Conservation (phyloP, 2,797 vertebrate species). For the Etheostoma perlongum region DNA sequence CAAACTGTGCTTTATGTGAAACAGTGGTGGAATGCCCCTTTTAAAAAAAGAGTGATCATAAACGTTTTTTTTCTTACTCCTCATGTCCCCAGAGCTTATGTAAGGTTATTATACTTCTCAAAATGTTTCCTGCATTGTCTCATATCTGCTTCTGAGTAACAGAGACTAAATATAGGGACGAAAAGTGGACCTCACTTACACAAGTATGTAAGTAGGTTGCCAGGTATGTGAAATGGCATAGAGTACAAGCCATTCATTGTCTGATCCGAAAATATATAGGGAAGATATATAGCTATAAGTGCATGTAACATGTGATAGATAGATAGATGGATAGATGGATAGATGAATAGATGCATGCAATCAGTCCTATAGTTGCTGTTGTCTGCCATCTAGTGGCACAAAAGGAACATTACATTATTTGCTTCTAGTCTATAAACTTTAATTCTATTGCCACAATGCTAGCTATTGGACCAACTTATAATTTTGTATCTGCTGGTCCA, state of each 20-base stretch:
- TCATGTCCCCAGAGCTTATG: neutral
- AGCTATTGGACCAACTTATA: neutral
- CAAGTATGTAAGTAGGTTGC: constrained; percentile 20
- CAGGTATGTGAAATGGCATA: constrained; percentile 20
- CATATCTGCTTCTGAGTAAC: constrained; percentile 19
- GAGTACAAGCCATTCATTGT: neutral
- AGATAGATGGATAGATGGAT: neutral
- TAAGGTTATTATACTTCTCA: too few relatives aligned
- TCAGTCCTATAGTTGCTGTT: neutral
- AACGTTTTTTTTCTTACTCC: too few relatives aligned
- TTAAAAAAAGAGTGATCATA: neutral
- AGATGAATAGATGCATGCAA: neutral
- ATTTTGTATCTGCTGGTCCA: neutral
- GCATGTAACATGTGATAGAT: neutral
- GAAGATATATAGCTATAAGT: too few relatives aligned
- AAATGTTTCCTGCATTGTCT: neutral
- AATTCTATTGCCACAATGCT: neutral
- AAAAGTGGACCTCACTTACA: constrained; percentile 1
- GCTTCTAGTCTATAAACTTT: accelerated
- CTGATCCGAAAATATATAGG: neutral
- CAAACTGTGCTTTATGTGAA: neutral
- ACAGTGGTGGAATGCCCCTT: neutral
- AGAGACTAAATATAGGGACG: constrained; percentile 12
- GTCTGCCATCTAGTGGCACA: constrained; percentile 46
- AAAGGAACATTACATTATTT: neutral